Evolutionary conservation across 2,113 vertebrate genomes (phyloP), one percentile per base, ranked within the genome.

Genomic region (Dromas ardeola): DNA sequence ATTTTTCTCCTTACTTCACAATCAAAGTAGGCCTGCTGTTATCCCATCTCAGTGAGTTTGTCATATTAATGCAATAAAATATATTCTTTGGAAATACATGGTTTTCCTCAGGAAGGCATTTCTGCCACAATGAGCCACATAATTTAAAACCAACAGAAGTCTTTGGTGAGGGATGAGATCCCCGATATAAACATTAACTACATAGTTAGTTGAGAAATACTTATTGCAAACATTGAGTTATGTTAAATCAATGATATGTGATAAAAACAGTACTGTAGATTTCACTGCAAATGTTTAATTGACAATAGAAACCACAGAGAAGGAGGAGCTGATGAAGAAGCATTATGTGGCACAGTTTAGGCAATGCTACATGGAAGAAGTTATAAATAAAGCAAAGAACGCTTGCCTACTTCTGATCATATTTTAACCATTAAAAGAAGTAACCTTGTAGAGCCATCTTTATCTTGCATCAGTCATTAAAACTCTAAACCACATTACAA

Each of bases 221-320:
- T 62, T 73, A 63, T 3, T 66, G 40, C 40, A 84, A 91, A 79
- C 34, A 67, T 2, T 0, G 3, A 73, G 26, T 67, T 80, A 78
- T 0, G 2, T 62, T 87, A 78, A 78, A 67, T 59, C 43, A 63
- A 38, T 0, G 0, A 32, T 38, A 72, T 0, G 0, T 45, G 55
- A 55, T 40, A 74, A 72, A 72, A 95, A 88, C 30, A 72, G 40
- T 38, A 81, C 21, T 56, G 61, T 2, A 89, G 30, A 91, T 73
- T 84, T 80, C 62, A 85, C 0, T 53, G 65, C 17, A 87, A 36
- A 81, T 29, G 19, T 66, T 59, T 70, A 88, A 71, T 3, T 40
- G 58, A 53, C 70, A 84, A 52, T 4, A 89, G 56, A 89, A 91
- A 79, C 40, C 61, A 87, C 50, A 52, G 5, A 88, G 70, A 62